Conservation (phyloP, 2,113 vertebrate genomes). For the Alexandromys fortis region DNA sequence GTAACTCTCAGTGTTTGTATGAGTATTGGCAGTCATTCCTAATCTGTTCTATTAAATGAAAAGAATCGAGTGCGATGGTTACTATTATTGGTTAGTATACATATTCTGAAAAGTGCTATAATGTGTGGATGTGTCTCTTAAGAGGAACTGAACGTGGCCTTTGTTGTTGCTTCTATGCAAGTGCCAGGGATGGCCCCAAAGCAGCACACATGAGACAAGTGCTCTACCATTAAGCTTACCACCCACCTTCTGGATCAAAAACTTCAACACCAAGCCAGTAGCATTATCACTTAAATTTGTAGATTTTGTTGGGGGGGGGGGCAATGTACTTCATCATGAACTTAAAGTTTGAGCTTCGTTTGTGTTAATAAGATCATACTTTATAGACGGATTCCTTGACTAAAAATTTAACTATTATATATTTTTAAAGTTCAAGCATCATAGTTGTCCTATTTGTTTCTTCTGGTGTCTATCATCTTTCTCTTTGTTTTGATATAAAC, state of each 20-base stretch:
- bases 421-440: not conserved
- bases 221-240: not conserved
- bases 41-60: conserved; percentile 8
- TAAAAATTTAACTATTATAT: conserved; percentile 2
- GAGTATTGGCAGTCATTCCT: not conserved
- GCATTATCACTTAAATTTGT: not conserved
- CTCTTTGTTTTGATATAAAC: conserved; percentile 31
- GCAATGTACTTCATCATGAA: not conserved
- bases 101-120: not conserved
- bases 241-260: not conserved
- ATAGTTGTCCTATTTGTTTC: not conserved
- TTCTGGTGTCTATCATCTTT: not conserved
- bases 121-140: not conserved
- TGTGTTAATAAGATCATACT: not conserved
- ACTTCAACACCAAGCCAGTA: not conserved
- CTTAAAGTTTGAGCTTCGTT: conserved; percentile 30
- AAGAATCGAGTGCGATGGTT: not conserved
- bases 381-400: not conserved
- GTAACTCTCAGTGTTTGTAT: not conserved
- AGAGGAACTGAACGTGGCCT: not conserved
- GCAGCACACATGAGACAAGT: not conserved
- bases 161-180: not conserved
- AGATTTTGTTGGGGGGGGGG: not conserved
- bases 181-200: not conserved
- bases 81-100: not conserved